Percentiles rank a stretch among this genome's conserved stretches.
phyloP scores from a whole-genome alignment of 1,140 invertebrate species.

The Zaprionus taronus region DNA sequence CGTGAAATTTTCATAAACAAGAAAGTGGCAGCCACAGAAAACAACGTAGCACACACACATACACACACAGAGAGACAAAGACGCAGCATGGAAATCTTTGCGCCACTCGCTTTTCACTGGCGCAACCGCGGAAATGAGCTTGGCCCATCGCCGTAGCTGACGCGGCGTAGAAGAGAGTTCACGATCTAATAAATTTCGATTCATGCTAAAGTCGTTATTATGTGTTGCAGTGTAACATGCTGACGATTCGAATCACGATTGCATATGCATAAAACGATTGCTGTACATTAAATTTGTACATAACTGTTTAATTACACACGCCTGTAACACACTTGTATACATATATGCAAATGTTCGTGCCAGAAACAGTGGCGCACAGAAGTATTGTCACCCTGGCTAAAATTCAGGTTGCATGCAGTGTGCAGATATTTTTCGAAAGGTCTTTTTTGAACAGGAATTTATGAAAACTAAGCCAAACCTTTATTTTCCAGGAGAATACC shows the following conservation, averaged over 20 bases:
- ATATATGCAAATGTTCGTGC: neutral
- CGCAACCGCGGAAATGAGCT: conserved; percentile 64
- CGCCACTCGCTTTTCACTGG: conserved; percentile 59
- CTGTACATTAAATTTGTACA: neutral
- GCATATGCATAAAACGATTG: conserved; percentile 4
- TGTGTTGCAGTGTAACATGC: neutral
- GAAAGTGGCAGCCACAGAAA: conserved; percentile 72
- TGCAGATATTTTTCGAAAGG: neutral
- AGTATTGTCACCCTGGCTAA: neutral
- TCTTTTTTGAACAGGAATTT: no score
- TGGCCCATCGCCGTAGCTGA: conserved; percentile 13
- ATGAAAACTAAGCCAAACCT: no score
- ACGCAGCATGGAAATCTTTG: conserved; percentile 69
- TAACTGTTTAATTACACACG: neutral
- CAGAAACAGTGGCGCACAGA: neutral
- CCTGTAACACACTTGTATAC: no score
- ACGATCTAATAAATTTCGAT: conserved; percentile 69
- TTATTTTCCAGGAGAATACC: no score
- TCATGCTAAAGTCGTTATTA: conserved; percentile 55
- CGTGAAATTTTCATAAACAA: conserved; percentile 80
- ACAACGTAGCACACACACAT: conserved; percentile 53
- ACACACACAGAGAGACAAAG: neutral
- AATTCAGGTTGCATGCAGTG: neutral
- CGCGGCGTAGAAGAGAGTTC: conserved; percentile 60
- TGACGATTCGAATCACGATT: neutral